Evolutionary conservation across 1,140 invertebrate species (phyloP), one percentile per base, ranked within the genome.

Genomic region (Cephus cinctus): DNA sequence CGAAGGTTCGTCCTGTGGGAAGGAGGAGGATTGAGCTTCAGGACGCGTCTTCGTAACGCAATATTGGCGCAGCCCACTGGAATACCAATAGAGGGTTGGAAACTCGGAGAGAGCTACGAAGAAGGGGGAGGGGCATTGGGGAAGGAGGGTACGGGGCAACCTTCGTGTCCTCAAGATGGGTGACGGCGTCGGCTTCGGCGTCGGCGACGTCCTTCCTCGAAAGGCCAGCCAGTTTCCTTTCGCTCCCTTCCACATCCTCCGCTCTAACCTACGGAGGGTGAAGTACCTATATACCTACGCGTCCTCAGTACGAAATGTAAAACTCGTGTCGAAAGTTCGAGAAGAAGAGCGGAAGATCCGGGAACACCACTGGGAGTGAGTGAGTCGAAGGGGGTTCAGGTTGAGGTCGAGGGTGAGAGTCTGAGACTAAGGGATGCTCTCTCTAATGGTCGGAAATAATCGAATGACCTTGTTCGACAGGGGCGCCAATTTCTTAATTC

Each of bases 261-360:
- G 31, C 30, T 27, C 31, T n/a, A 41, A 8, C 14, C 20, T 15
- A 5, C 9, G 20, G 22, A 23, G n/a, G 39, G 39, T 9, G 4
- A n/a, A 21, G 14, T 48, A 14, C 12, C 15, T 43, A 30, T 27
- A 39, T n/a, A n/a, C n/a, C n/a, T n/a, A n/a, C n/a, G n/a, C n/a
- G n/a, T n/a, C n/a, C n/a, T n/a, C n/a, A n/a, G n/a, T n/a, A 43
- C 59, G 59, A 72, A 74, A 74, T 71, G 71, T 73, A 71, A 71
- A 73, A 73, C 65, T 62, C 69, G 61, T 72, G 68, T 73, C 61
- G 65, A 67, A 73, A 72, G 65, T 72, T 72, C 47, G 47, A 16
- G 50, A 58, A 52, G 61, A 58, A 55, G 45, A 35, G 43, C 27
- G 46, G n/a, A 40, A 34, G 23, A 47, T 18, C 21, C 4, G 31